Conservation (phyloP, 2,797 vertebrate species). For the Tarsius wallacei region DNA sequence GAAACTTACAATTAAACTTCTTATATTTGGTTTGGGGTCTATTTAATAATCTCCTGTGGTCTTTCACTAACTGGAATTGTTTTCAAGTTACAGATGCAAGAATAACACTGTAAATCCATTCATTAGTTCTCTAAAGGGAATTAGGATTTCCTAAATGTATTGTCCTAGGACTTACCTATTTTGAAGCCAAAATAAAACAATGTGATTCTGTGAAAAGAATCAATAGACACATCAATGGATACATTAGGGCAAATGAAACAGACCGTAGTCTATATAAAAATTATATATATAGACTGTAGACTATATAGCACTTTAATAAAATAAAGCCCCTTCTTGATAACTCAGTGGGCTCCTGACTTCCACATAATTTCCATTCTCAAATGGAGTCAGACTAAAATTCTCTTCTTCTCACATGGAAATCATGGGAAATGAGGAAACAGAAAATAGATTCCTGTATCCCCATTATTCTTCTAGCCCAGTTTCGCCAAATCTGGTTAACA, state of each 20-base stretch:
- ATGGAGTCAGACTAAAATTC: background rate
- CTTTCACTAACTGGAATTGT: slow-evolving; percentile 1
- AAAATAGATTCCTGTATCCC: background rate
- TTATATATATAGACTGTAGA: background rate
- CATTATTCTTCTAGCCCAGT: background rate
- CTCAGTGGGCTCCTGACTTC: background rate
- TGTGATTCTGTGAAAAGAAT: slow-evolving; percentile 6
- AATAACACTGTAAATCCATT: background rate
- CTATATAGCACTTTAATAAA: background rate
- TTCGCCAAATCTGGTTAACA: background rate
- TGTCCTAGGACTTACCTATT: background rate
- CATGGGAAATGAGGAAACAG: background rate
- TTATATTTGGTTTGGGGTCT: background rate
- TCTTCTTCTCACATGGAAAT: background rate
- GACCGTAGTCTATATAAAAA: background rate
- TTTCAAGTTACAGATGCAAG: background rate
- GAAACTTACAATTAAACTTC: background rate
- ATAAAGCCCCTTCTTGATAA: background rate
- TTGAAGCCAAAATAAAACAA: slow-evolving; percentile 19
- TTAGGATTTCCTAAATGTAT: slow-evolving; percentile 25
- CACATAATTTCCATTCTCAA: background rate
- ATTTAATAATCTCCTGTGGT: slow-evolving; percentile 21
- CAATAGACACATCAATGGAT: background rate
- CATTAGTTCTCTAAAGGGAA: slow-evolving; percentile 22
- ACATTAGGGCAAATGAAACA: background rate